phyloP scores from a whole-genome alignment of 2,113 vertebrate species.

The Fregetta grallaria region DNA sequence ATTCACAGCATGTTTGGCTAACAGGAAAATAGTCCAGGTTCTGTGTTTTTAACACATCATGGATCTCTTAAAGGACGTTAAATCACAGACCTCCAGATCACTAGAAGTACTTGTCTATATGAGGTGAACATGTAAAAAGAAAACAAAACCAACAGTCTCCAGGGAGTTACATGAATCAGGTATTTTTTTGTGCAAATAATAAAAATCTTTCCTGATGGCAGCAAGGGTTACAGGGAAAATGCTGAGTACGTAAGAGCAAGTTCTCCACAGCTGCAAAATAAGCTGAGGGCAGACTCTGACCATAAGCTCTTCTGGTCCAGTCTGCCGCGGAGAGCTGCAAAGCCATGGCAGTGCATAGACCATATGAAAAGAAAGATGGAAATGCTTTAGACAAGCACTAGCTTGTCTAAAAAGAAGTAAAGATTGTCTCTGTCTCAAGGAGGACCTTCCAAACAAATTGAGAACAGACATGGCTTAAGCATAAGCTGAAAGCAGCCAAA shows the following conservation, averaged over 20 bases:
- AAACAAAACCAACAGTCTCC: rapidly evolving
- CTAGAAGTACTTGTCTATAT: neutral
- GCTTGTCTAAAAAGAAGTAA: neutral
- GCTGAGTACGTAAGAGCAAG: neutral
- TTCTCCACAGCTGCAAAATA: neutral
- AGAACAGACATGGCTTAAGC: neutral
- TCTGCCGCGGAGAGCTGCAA: neutral
- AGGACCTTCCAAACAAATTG: neutral
- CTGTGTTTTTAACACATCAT: neutral
- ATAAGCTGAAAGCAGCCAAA: neutral
- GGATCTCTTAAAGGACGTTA: neutral
- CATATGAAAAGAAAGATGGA: rapidly evolving
- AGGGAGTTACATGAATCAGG: neutral
- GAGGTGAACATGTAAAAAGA: neutral
- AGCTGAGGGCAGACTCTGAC: rapidly evolving
- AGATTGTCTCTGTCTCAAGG: neutral
- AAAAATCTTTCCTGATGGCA: neutral
- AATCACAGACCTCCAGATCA: neutral
- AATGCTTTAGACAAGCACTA: neutral
- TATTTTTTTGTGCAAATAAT: neutral
- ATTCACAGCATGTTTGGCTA: neutral
- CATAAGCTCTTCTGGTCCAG: neutral
- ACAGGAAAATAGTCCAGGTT: neutral
- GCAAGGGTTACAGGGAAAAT: neutral
- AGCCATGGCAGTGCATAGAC: neutral